These are phyloP conservation scores for Hydrotaea cyrtoneurina DNA, from an alignment of 2,888 invertebrate genomes.

Conservation along the genomic window DNA sequence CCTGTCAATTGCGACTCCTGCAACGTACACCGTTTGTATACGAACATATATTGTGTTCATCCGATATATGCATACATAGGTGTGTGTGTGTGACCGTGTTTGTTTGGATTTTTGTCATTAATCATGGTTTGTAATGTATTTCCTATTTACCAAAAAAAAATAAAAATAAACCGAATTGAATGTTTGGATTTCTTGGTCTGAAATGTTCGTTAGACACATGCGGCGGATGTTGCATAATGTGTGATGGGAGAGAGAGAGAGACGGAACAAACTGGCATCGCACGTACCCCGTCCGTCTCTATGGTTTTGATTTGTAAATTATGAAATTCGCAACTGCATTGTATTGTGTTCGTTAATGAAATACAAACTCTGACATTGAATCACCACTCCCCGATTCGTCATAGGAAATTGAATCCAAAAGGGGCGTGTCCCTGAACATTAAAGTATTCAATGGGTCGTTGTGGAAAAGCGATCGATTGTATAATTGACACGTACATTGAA, in stretches of 20 bases:
- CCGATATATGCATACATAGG: neutral
- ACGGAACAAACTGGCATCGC: neutral
- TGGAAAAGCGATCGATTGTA: neutral
- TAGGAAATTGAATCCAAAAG: neutral
- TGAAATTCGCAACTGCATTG: neutral
- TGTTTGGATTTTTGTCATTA: slow-evolving; percentile 58
- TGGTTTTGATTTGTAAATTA: slow-evolving; percentile 21
- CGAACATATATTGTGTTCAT: neutral
- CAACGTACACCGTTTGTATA: neutral
- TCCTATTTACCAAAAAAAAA: slow-evolving; percentile 48
- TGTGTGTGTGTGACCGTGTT: slow-evolving; percentile 2
- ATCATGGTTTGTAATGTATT: slow-evolving; percentile 66
- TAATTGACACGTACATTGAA: neutral
- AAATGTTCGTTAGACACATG: slow-evolving; percentile 17
- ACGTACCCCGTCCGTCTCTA: neutral
- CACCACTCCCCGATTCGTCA: neutral
- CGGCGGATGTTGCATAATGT: slow-evolving; percentile 36
- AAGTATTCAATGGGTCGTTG: neutral
- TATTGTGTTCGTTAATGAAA: neutral
- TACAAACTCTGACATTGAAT: neutral
- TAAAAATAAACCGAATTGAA: too few species aligned
- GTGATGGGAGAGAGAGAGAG: neutral
- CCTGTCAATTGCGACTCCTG: slow-evolving; percentile 34
- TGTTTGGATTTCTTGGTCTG: slow-evolving; percentile 25
- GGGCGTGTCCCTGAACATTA: neutral